Conservation (phyloP, 2,797 vertebrate species). For the Muscicapa comitata region DNA sequence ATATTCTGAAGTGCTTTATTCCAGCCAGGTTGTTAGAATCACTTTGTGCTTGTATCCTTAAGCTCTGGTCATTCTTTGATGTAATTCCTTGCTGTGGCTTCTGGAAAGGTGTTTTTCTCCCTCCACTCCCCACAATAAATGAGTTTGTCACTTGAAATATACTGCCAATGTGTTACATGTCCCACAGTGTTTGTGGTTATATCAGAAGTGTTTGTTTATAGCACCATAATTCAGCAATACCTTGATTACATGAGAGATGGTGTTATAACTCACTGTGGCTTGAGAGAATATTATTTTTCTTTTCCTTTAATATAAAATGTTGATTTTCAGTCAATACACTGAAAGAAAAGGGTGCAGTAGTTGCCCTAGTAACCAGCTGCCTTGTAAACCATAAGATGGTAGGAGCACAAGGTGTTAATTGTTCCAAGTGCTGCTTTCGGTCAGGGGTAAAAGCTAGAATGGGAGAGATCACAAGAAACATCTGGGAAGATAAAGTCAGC, state of each 20-base stretch:
- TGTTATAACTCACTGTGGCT: conserved; percentile 53
- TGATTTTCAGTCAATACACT: conserved; percentile 55
- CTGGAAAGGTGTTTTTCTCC: conserved; percentile 55
- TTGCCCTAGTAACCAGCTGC: conserved; percentile 58
- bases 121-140: conserved; percentile 45
- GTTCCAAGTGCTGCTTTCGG: conserved; percentile 33
- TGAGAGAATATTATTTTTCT: conserved; percentile 60
- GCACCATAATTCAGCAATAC: conserved; percentile 66
- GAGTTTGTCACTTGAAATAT: conserved; percentile 66
- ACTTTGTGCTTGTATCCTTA: not conserved
- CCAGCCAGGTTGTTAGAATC: not conserved
- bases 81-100: conserved; percentile 40
- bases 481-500: conserved; percentile 26
- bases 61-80: conserved; percentile 1
- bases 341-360: conserved; percentile 29
- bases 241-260: conserved; percentile 61
- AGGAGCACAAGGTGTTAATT: conserved; percentile 57
- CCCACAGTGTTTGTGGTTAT: conserved; percentile 63
- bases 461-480: conserved; percentile 5
- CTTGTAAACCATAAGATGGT: conserved; percentile 32
- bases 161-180: conserved; percentile 63
- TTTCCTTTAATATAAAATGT: conserved; percentile 59
- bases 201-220: conserved; percentile 68
- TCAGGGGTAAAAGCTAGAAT: conserved; percentile 25
- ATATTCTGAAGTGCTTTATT: not conserved